A percentile compares a stretch with the other conserved stretches of the same genome.
Evolutionary conservation across 2,113 vertebrate genomes (phyloP).

Genomic region (Platysteira castanea): DNA sequence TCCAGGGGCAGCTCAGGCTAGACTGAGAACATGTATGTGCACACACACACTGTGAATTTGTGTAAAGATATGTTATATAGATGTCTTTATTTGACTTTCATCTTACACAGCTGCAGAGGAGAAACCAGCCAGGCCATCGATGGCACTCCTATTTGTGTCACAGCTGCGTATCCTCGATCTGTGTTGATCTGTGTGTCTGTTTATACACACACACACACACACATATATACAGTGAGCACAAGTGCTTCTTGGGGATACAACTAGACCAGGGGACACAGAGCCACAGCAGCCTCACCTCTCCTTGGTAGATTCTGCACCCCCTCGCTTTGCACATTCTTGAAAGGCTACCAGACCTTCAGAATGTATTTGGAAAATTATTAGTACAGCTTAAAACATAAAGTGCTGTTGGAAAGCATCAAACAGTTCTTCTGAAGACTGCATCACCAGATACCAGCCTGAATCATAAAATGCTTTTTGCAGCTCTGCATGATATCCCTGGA

Average conservation of each 20-base stretch:
- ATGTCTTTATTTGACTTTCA: not conserved
- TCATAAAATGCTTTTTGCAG: not conserved
- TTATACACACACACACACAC: not conserved
- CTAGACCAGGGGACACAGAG: not conserved
- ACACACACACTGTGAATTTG: too few species aligned
- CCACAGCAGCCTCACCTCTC: not conserved
- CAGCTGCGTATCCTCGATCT: not conserved
- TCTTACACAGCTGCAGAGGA: not conserved
- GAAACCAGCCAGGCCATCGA: not conserved
- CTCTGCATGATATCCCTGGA: not conserved
- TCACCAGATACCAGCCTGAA: not conserved
- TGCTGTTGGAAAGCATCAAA: not conserved
- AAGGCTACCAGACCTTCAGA: not conserved
- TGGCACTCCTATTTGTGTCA: not conserved
- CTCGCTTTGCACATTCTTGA: not conserved
- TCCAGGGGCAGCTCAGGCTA: not conserved
- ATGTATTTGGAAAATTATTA: not conserved
- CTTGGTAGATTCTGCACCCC: not conserved
- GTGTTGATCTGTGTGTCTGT: not conserved
- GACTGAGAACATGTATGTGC: not conserved
- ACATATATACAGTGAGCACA: accelerated
- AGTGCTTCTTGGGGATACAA: accelerated
- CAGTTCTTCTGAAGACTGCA: not conserved
- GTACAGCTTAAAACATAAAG: not conserved
- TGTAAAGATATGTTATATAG: not conserved